A percentile compares a stretch with the other conserved stretches of the same genome.
Evolutionary conservation across 2,797 vertebrate species (phyloP).

Genomic region (Cryptoblepharus egeriae): DNA sequence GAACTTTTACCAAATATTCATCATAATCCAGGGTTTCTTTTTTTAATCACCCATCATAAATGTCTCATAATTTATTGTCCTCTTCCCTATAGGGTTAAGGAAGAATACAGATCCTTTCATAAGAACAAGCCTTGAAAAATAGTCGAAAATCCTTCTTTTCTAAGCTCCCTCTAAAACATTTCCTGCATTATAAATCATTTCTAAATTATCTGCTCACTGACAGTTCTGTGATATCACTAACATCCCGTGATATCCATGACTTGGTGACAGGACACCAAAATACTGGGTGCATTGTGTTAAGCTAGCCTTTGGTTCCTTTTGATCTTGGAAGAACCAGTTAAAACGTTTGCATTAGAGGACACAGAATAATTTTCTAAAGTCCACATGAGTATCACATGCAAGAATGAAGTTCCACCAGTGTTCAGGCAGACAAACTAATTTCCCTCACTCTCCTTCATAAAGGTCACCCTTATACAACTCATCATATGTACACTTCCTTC

Average conservation of each 20-base stretch:
- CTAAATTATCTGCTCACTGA: constrained; percentile 28
- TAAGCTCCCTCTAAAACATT: background rate
- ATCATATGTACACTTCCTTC: constrained; percentile 46
- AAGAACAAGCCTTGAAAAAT: constrained; percentile 22
- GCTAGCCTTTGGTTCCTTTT: constrained; percentile 33
- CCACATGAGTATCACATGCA: constrained; percentile 65
- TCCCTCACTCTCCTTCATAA: constrained; percentile 25
- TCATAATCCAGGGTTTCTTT: constrained; percentile 19
- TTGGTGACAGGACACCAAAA: constrained; percentile 46
- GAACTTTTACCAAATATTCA: background rate
- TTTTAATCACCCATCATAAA: constrained; percentile 20
- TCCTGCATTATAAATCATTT: constrained; percentile 31
- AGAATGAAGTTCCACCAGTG: constrained; percentile 42
- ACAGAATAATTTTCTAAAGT: constrained; percentile 40
- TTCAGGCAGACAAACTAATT: constrained; percentile 17
- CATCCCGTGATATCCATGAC: constrained; percentile 39
- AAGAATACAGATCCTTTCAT: constrained; percentile 28
- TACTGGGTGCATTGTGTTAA: constrained; percentile 59
- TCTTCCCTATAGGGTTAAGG: constrained; percentile 14
- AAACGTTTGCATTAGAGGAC: constrained; percentile 29
- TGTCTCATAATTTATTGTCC: constrained; percentile 41
- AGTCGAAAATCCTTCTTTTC: constrained; percentile 30
- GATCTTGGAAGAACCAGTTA: constrained; percentile 51
- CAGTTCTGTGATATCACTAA: constrained; percentile 48
- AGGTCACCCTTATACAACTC: constrained; percentile 49